Evolutionary conservation across 1,140 invertebrate genomes (phyloP).

Genomic region (Drosophila lacertosa): DNA sequence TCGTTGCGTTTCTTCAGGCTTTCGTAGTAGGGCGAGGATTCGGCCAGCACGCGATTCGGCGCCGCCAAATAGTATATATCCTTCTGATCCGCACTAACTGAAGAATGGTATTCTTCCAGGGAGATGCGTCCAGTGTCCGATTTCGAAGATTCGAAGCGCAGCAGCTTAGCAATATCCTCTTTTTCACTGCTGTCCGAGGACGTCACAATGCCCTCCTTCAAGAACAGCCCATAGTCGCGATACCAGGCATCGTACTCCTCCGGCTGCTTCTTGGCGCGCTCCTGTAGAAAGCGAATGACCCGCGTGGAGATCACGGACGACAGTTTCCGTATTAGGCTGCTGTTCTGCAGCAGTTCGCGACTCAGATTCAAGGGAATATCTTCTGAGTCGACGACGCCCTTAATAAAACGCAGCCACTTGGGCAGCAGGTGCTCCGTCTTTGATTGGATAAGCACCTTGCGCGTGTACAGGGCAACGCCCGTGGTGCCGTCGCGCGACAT

Average conservation of each 20-base stretch:
- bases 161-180: constrained; percentile 95
- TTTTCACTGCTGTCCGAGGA: constrained; percentile 91
- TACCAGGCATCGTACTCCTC: constrained; percentile 95
- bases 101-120: constrained; percentile 93
- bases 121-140: constrained; percentile 90
- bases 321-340: constrained; percentile 93
- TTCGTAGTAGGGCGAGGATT: constrained; percentile 97
- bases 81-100: constrained; percentile 91
- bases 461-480: constrained; percentile 94
- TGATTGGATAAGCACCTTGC: constrained; percentile 95
- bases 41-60: constrained; percentile 95
- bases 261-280: constrained; percentile 93
- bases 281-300: constrained; percentile 93
- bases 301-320: constrained; percentile 93
- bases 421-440: constrained; percentile 96
- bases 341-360: constrained; percentile 97
- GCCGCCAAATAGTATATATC: constrained; percentile 97
- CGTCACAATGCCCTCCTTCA: constrained; percentile 97
- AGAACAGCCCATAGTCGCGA: constrained; percentile 95
- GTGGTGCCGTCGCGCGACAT: constrained; percentile 92
- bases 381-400: constrained; percentile 98
- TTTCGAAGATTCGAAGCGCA: constrained; percentile 96
- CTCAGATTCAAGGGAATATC: constrained; percentile 99
- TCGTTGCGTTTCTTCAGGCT: constrained; percentile 93
- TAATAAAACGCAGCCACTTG: constrained; percentile 97